Base-by-base conservation (phyloP, 2,113 vertebrate species). In the Megaceryle maxima region DNA sequence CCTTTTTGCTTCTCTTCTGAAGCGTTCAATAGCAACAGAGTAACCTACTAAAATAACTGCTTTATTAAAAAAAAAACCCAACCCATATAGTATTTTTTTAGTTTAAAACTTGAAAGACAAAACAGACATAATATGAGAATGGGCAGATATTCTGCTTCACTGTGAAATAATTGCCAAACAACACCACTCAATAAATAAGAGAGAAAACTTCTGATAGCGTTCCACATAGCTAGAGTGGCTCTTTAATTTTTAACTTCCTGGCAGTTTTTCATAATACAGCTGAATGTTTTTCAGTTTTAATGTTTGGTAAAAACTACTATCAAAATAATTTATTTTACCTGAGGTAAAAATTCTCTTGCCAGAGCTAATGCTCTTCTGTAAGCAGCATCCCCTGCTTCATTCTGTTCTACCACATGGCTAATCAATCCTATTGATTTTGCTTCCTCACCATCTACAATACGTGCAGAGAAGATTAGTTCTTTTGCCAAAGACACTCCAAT, bases 401-500 rank as follows among this genome's bases (percentile, higher is more conserved):
- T 99, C 98, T 99, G 99, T 80, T 99, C 98, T 72, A 99, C 98
- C 3, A 98, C 98, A 5, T 99, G 99, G 96, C 97, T 99, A 79
- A 99, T 98, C 44, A 99, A 98, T 39, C 99, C 99, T 72, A 99
- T 96, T 5, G 97, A 97, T 90, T 97, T 98, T 20, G 99, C 99
- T 96, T 99, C 99, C 2, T 97, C 92, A 21, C 99, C 99, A 59
- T 99, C 99, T 19, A 99, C 94, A 74, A 98, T 96, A 18, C 99
- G 98, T 1, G 98, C 99, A 14, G 99, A 98, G 91, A 99, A 99
- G 90, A 99, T 99, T 12, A 99, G 98, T 86, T 99, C 99, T 97
- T 99, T 99, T 55, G 99, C 99, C 51, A 98, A 82, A 57, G 99
- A 98, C 70, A 99, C 98, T 22, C 99, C 98, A 14, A 99, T 98